phyloP scores from a whole-genome alignment of 2,888 invertebrate genomes.

The Argyresthia albistria region DNA sequence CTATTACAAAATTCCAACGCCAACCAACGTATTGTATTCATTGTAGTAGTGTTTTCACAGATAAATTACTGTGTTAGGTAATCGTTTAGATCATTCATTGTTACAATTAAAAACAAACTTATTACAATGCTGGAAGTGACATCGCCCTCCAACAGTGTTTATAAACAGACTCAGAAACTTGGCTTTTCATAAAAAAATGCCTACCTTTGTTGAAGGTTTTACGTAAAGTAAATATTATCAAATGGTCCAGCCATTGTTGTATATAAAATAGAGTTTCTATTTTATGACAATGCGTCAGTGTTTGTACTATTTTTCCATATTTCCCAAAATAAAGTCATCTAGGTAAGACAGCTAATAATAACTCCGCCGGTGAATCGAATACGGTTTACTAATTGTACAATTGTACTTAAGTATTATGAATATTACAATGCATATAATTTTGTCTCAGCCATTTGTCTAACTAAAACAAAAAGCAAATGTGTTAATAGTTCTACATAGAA shows the following conservation, averaged over 20 bases:
- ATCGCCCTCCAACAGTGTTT: slow-evolving; percentile 12
- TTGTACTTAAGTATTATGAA: too few relatives aligned
- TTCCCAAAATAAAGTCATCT: neutral
- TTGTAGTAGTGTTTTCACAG: slow-evolving; percentile 3
- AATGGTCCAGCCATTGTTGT: neutral
- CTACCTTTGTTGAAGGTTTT: neutral
- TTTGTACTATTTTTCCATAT: neutral
- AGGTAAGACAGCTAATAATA: neutral
- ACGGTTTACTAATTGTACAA: too few relatives aligned
- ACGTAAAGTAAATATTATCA: neutral
- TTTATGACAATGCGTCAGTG: neutral
- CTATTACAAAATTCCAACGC: neutral
- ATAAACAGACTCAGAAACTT: slow-evolving; percentile 4
- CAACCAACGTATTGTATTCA: neutral
- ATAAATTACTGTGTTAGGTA: slow-evolving; percentile 29
- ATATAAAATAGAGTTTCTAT: neutral
- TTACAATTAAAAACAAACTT: slow-evolving; percentile 29
- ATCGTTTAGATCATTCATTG: slow-evolving; percentile 45
- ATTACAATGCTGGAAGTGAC: slow-evolving; percentile 29
- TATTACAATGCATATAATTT: too few relatives aligned
- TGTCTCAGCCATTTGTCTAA: too few relatives aligned
- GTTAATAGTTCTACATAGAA: too few relatives aligned
- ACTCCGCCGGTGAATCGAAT: neutral
- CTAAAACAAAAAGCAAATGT: too few relatives aligned
- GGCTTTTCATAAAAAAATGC: neutral